These are phyloP conservation scores for Stegodyphus mimosarum DNA, from an alignment of 1,140 invertebrate genomes.

Conservation along the genomic window DNA sequence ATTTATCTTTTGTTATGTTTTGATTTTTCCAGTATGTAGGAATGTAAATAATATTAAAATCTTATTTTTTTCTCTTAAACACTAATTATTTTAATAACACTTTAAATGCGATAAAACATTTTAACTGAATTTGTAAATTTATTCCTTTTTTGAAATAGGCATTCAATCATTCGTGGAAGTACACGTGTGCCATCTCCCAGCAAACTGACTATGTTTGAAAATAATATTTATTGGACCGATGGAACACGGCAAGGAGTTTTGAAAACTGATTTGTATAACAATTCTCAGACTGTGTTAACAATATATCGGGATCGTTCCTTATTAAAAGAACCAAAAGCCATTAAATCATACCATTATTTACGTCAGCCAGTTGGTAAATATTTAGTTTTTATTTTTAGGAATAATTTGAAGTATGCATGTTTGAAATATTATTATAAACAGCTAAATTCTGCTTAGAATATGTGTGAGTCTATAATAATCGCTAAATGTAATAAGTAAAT, in stretches of 20 bases:
- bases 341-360: conserved; percentile 83
- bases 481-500: too few relatives aligned
- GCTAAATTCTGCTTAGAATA: too few relatives aligned
- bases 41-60: too few relatives aligned
- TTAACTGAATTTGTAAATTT: too few relatives aligned
- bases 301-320: conserved; percentile 81
- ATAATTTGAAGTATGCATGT: too few relatives aligned
- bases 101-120: too few relatives aligned
- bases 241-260: conserved; percentile 94
- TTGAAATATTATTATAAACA: too few relatives aligned
- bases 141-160: conserved; percentile 63
- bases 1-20: too few relatives aligned
- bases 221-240: conserved; percentile 94
- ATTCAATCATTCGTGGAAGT: conserved; percentile 72
- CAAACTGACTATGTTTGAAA: conserved; percentile 87
- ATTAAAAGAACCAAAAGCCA: conserved; percentile 83
- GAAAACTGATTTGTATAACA: conserved; percentile 89
- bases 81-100: too few relatives aligned
- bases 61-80: too few relatives aligned
- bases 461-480: too few relatives aligned
- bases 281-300: conserved; percentile 77
- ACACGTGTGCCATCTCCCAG: conserved; percentile 86
- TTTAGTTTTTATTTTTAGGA: not conserved
- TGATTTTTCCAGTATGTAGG: too few relatives aligned
- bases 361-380: conserved; percentile 74